Evolutionary conservation across 2,888 invertebrate species (phyloP), one percentile per base, ranked within the genome.

Genomic region (Erannis defoliaria): DNA sequence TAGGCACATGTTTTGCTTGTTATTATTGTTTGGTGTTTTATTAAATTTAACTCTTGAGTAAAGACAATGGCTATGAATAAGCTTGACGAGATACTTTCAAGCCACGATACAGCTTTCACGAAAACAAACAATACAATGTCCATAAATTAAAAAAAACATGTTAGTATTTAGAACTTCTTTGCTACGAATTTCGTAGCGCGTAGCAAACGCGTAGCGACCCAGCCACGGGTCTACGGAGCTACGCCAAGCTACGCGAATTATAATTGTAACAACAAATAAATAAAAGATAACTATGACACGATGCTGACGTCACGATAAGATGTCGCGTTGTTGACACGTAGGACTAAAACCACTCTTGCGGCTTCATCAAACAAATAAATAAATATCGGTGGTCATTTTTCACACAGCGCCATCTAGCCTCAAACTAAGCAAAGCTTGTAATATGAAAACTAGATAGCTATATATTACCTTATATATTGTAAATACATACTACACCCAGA

Each of bases 111-210:
- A 10, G n/a, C 38, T 38, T 14, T 16, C 16, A 35, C 14, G n/a
- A 42, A n/a, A 21, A 21, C 18, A 12, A 42, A 42, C 10, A 9
- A 5, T 12, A 12, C 21, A 19, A 19, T 1, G 12, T 12, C n/a
- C 26, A 45, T 10, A 16, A 29, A 26, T 2, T 33, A 48, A 33
- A 33, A 33, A 48, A 35, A n/a, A n/a, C n/a, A n/a, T n/a, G n/a
- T n/a, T n/a, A n/a, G n/a, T n/a, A n/a, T n/a, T n/a, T n/a, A 31
- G 1, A 23, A 5, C 26, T 33, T 21, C 4, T 19, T 43, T 38
- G 48, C 53, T 54, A 54, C 56, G 49, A 31, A 14, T 6, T n/a
- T 23, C 46, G 54, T 57, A 62, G 54, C 57, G 0, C 54, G 57
- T 57, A 62, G 57, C 49, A 12, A 12, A 5, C 16, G 12, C 45